Evolutionary conservation across 2,888 invertebrate species (phyloP).

Genomic region (Drosophila cyrtoloma): DNA sequence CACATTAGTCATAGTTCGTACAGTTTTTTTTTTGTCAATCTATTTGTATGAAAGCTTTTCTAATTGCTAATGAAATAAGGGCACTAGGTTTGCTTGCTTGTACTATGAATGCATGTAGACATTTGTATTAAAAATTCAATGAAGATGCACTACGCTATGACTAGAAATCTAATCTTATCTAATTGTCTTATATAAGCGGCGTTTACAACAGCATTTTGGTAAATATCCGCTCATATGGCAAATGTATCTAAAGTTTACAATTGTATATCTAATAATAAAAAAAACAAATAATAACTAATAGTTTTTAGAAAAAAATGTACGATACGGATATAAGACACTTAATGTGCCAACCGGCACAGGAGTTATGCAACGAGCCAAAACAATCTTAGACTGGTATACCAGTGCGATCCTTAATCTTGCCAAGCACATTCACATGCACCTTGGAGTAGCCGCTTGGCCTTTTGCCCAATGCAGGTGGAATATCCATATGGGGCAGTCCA

Average conservation of each 20-base stretch:
- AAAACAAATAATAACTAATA: not conserved
- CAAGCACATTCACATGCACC: conserved; percentile 85
- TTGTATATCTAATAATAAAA: conserved; percentile 10
- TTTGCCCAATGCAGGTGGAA: conserved; percentile 55
- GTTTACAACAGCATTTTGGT: not conserved
- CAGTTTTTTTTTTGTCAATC: not conserved
- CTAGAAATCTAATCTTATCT: conserved; percentile 4
- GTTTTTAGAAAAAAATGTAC: not conserved
- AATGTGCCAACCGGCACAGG: not conserved
- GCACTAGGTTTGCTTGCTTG: conserved; percentile 11
- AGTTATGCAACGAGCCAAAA: not conserved
- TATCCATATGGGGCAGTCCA: conserved; percentile 39
- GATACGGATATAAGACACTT: conserved; percentile 12
- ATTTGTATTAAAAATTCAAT: not conserved
- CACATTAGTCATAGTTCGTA: conserved; percentile 5
- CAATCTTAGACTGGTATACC: conserved; percentile 84
- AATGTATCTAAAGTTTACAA: conserved; percentile 15
- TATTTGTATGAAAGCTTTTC: not conserved
- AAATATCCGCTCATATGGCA: conserved; percentile 5
- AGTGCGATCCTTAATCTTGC: conserved; percentile 85
- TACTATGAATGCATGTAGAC: conserved; percentile 5
- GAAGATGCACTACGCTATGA: conserved; percentile 7
- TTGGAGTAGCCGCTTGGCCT: conserved; percentile 83
- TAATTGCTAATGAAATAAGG: conserved; percentile 18
- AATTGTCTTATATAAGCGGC: conserved; percentile 1